These are phyloP conservation scores for Luperina testacea DNA, from an alignment of 2,888 invertebrate genomes.

Conservation along the genomic window DNA sequence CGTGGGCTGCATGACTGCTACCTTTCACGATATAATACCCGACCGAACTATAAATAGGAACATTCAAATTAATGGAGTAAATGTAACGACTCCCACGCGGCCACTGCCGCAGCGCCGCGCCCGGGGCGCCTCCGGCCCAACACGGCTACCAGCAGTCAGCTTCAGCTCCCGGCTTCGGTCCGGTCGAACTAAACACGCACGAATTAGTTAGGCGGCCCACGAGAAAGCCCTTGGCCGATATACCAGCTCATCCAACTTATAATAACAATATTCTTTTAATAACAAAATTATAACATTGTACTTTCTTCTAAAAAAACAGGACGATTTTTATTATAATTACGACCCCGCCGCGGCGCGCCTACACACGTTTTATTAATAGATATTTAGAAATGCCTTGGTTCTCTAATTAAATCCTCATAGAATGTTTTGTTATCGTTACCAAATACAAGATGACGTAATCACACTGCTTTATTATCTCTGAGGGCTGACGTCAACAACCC, in stretches of 20 bases:
- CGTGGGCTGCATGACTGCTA: slow-evolving; percentile 70
- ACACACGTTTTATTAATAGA: slow-evolving; percentile 47
- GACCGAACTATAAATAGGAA: slow-evolving; percentile 82
- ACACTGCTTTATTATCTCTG: slow-evolving; percentile 41
- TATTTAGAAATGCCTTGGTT: slow-evolving; percentile 40
- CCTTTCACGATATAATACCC: slow-evolving; percentile 78
- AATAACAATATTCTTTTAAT: slow-evolving; percentile 43
- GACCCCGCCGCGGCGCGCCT: slow-evolving; percentile 18
- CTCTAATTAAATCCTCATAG: slow-evolving; percentile 39
- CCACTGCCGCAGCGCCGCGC: slow-evolving; percentile 62
- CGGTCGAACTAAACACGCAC: slow-evolving; percentile 35
- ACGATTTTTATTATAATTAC: slow-evolving; percentile 53
- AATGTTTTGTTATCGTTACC: slow-evolving; percentile 40
- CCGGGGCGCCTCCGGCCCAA: slow-evolving; percentile 30
- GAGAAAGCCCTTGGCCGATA: slow-evolving; percentile 40
- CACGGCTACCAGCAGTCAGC: neutral
- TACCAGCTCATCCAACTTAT: slow-evolving; percentile 35
- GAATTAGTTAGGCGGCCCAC: slow-evolving; percentile 38
- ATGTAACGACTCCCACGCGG: slow-evolving; percentile 80
- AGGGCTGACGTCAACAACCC: slow-evolving; percentile 41
- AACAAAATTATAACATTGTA: slow-evolving; percentile 27
- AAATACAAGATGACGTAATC: slow-evolving; percentile 42
- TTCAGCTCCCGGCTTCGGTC: slow-evolving; percentile 2
- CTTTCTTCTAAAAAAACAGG: slow-evolving; percentile 34
- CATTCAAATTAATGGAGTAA: slow-evolving; percentile 81